Evolutionary conservation across 2,797 vertebrate genomes (phyloP), one percentile per base, ranked within the genome.

Genomic region (Pantherophis alleghaniensis): DNA sequence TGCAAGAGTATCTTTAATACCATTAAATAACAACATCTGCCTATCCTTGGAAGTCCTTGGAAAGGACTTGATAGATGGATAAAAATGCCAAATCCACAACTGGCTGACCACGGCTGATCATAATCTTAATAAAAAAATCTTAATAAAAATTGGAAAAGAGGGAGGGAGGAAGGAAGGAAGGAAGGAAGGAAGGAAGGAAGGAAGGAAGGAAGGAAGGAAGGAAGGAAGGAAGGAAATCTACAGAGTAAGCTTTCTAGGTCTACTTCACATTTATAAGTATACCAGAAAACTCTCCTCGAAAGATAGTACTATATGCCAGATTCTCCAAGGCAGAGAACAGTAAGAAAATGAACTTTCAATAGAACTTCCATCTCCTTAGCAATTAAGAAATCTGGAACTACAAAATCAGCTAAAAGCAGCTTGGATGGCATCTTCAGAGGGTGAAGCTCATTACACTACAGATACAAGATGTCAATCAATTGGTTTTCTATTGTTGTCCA

Each of bases 151-250:
- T 63, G 26, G 61, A 66, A n/a, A 66, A 66, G 4, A 12, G 4
- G 3, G 11, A 37, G 1, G 20, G 5, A 37, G 0, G 20, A 6
- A 59, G 10, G n/a, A 0, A 69, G 37, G 37, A 0, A 12, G 4
- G 3, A 11, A 37, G 1, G 20, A 6, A 59, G 10, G n/a, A 1
- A 69, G 37, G 37, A 5, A 88, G 10, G 32, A 42, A 88, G 24
- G 7, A 18, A 32, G 55, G 55, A 0, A 9, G 9, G 55, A 32
- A n/a, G 86, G 16, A 47, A 20, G n/a, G 18, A 87, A 47, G 74
- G 14, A 28, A 56, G 13, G 26, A 56, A 26, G 56, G n/a, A 13
- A 20, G 14, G 16, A 32, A 57, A 24, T 51, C 47, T 51, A 51
- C 47, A 51, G 13, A 24, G 55, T 16, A 88, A 60, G 37, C 69